Evolutionary conservation across 2,797 vertebrate genomes (phyloP).

Genomic region (Onychomys leucogaster): DNA sequence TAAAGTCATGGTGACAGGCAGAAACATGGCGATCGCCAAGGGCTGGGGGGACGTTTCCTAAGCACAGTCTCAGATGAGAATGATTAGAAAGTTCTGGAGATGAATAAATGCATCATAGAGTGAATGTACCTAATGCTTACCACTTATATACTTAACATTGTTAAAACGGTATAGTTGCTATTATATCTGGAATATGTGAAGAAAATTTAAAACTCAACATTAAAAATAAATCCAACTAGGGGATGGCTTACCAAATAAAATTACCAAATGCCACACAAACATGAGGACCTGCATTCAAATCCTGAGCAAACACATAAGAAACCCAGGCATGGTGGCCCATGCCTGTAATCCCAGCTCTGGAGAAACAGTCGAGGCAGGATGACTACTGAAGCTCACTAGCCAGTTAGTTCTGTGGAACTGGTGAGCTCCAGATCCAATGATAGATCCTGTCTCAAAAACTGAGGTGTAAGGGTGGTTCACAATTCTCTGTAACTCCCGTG

Average conservation of each 20-base stretch:
- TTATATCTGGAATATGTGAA: background rate
- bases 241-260: background rate
- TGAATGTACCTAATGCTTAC: background rate
- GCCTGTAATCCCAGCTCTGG: background rate
- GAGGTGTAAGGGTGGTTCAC: background rate
- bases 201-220: background rate
- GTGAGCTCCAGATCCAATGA: background rate
- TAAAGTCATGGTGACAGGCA: background rate
- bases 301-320: background rate
- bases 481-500: background rate
- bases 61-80: background rate
- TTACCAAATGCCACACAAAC: background rate
- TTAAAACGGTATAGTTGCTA: background rate
- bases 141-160: background rate
- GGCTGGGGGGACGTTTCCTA: background rate
- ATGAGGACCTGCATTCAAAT: background rate
- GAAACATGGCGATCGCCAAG: background rate
- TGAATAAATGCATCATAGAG: background rate
- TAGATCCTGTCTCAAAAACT: background rate
- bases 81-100: background rate
- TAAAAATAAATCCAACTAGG: background rate
- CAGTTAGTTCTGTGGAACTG: background rate
- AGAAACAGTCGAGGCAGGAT: background rate
- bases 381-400: background rate
- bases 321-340: too few relatives aligned